Evolutionary conservation across 2,797 vertebrate genomes (phyloP).

Genomic region (Cossypha polioptera): DNA sequence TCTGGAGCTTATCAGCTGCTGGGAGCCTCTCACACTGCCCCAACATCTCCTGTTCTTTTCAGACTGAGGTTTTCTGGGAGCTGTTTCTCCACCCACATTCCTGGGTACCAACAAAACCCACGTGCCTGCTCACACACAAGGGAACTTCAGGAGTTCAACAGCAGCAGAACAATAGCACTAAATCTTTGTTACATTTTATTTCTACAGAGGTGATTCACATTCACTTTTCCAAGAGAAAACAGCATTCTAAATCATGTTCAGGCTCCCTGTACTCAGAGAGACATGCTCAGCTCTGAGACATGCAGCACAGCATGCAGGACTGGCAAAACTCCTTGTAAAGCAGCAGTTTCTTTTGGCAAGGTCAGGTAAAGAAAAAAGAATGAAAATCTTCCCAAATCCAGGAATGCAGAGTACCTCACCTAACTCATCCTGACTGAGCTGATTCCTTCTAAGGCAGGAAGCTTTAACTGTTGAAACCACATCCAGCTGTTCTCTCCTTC

Average conservation of each 20-base stretch:
- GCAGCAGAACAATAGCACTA: background rate
- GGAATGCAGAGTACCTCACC: background rate
- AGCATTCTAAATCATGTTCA: background rate
- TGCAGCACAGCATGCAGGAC: background rate
- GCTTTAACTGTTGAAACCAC: background rate
- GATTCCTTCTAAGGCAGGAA: background rate
- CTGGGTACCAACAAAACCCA: background rate
- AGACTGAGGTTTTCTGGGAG: background rate
- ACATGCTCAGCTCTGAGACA: background rate
- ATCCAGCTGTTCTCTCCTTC: background rate
- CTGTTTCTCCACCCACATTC: background rate
- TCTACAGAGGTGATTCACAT: background rate
- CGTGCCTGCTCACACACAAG: accelerated
- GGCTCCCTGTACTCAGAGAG: background rate
- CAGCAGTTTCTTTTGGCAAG: background rate
- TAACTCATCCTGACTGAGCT: background rate
- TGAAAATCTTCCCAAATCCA: background rate
- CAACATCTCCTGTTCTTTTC: background rate
- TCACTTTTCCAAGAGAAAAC: background rate
- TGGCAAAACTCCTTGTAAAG: background rate
- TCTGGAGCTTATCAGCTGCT: background rate
- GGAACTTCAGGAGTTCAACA: background rate
- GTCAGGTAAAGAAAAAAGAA: background rate
- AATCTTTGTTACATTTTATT: background rate
- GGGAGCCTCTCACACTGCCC: background rate